A percentile compares a stretch with the other conserved stretches of the same genome.
Conservation (phyloP, 2,888 invertebrate genomes). For the Iphiclides podalirius region DNA sequence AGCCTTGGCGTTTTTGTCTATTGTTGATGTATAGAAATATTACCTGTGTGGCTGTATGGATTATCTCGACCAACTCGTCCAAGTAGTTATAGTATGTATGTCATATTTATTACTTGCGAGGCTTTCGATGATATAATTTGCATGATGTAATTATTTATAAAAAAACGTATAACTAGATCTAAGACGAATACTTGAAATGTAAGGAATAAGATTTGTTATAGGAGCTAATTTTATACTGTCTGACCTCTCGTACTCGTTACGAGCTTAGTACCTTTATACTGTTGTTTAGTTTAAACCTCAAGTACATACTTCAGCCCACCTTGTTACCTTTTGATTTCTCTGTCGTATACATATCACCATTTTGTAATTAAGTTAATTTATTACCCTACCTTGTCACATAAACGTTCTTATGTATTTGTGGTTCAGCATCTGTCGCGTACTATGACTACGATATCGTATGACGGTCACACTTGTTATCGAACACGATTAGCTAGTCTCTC, state of each 20-base stretch:
- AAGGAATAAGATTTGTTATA: slow-evolving; percentile 53
- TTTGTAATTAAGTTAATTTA: slow-evolving; percentile 14
- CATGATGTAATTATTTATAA: slow-evolving; percentile 44
- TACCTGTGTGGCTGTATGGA: too few species aligned
- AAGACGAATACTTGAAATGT: slow-evolving; percentile 38
- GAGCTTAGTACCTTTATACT: slow-evolving; percentile 44
- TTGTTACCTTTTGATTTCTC: slow-evolving; percentile 22
- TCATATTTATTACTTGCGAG: slow-evolving; percentile 30
- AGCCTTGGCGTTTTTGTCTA: background rate
- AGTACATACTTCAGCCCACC: background rate
- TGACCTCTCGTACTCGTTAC: slow-evolving; percentile 43
- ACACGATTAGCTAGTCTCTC: slow-evolving; percentile 27
- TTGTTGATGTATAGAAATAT: background rate
- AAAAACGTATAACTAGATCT: slow-evolving; percentile 39
- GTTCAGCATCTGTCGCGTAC: background rate
- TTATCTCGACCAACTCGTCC: background rate
- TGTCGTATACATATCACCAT: slow-evolving; percentile 36
- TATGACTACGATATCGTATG: slow-evolving; percentile 13
- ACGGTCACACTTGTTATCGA: slow-evolving; percentile 32
- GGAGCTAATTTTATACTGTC: slow-evolving; percentile 57
- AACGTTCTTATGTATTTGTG: slow-evolving; percentile 5
- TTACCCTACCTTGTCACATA: slow-evolving; percentile 11
- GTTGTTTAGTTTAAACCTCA: slow-evolving; percentile 24
- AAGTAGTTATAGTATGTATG: slow-evolving; percentile 18
- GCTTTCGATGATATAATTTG: slow-evolving; percentile 56